Percentiles rank a stretch among this genome's conserved stretches.
These are phyloP conservation scores for Contarinia nasturtii DNA, from an alignment of 1,140 invertebrate species.

Conservation along the genomic window DNA sequence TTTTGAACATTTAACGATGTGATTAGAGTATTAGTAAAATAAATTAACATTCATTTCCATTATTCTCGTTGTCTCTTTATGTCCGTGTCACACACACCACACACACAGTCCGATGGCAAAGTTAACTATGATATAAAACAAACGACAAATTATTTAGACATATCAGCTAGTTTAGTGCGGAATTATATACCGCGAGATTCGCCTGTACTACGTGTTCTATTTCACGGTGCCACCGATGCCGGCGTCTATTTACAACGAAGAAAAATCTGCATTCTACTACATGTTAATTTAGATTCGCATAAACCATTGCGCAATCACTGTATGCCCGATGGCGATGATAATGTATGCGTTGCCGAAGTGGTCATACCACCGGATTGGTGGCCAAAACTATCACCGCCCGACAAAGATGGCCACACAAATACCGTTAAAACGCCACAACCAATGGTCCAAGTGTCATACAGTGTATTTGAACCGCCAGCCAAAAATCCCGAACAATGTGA, in stretches of 20 bases:
- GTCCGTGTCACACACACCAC: no score
- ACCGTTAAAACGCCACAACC: constrained; percentile 42
- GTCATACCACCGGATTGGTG: constrained; percentile 72
- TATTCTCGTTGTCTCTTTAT: no score
- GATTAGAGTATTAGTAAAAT: no score
- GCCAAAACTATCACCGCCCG: constrained; percentile 46
- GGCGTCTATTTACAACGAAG: constrained; percentile 28
- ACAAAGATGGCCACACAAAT: constrained; percentile 32
- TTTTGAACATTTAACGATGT: no score
- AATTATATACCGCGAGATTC: constrained; percentile 63
- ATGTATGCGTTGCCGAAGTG: constrained; percentile 67
- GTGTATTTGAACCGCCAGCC: constrained; percentile 55
- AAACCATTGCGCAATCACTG: constrained; percentile 56
- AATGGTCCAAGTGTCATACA: constrained; percentile 60
- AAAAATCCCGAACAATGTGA: constrained; percentile 45
- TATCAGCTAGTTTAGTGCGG: constrained; percentile 78
- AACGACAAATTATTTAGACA: constrained; percentile 56
- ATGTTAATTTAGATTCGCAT: constrained; percentile 38
- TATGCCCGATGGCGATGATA: constrained; percentile 72
- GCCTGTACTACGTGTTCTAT: constrained; percentile 70
- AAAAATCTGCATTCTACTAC: constrained; percentile 53
- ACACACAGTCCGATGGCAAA: constrained; percentile 15
- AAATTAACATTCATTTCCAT: no score
- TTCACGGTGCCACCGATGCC: constrained; percentile 69
- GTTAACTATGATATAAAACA: constrained; percentile 33